Conservation (phyloP, 2,113 vertebrate genomes). For the Rousettus leschenaultii region DNA sequence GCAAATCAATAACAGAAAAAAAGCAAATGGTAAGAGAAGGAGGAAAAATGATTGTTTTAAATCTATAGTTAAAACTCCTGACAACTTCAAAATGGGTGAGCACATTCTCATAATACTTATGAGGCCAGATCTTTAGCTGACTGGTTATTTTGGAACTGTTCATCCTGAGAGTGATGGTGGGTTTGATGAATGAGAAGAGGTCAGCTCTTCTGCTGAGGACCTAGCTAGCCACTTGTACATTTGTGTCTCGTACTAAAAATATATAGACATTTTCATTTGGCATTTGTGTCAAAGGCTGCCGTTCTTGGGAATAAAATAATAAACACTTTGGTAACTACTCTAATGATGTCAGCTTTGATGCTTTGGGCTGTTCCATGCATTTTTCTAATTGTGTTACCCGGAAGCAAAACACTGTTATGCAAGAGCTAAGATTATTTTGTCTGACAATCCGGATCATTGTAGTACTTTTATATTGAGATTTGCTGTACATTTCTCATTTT, state of each 20-base stretch:
- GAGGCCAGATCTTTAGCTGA: neutral
- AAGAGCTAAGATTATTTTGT: conserved; percentile 17
- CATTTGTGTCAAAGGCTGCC: neutral
- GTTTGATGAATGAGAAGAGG: neutral
- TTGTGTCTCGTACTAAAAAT: neutral
- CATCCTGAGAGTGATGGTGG: neutral
- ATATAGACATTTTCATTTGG: neutral
- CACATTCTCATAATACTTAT: neutral
- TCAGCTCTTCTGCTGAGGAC: neutral
- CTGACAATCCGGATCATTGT: neutral
- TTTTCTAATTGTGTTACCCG: neutral
- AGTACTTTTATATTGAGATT: neutral
- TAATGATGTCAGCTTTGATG: neutral
- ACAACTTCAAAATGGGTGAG: neutral
- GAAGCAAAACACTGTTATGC: neutral
- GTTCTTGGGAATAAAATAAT: neutral
- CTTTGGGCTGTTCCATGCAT: neutral
- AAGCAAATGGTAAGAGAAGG: neutral
- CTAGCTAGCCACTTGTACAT: neutral
- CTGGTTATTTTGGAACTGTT: neutral
- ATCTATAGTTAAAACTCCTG: neutral
- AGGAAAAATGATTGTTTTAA: neutral
- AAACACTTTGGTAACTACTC: neutral
- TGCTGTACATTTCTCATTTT: neutral
- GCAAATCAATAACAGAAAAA: conserved; percentile 25